phyloP scores from a whole-genome alignment of 2,888 invertebrate genomes.

The Metallyticus violacea region DNA sequence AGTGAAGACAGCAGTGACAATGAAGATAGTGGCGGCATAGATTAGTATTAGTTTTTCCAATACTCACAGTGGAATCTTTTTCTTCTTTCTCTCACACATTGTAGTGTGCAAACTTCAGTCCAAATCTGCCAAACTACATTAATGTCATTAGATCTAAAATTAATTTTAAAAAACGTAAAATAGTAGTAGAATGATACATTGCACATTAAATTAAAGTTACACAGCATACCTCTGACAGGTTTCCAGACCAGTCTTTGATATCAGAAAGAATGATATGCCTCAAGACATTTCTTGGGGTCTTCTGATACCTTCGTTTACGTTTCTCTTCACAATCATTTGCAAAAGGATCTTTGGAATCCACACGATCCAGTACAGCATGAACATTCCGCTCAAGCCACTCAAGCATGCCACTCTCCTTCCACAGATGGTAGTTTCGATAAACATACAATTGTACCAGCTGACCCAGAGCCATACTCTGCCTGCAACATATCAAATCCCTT shows the following conservation, averaged over 20 bases:
- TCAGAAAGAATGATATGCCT: conserved; percentile 71
- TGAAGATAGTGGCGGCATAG: too few relatives aligned
- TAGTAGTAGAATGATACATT: too few relatives aligned
- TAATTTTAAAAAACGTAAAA: too few relatives aligned
- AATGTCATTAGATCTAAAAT: too few relatives aligned
- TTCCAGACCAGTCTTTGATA: conserved; percentile 61
- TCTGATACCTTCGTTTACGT: conserved; percentile 59
- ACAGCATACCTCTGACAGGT: conserved; percentile 53
- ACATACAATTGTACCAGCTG: conserved; percentile 72
- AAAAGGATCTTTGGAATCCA: conserved; percentile 59
- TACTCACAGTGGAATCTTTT: too few relatives aligned
- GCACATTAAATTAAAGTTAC: too few relatives aligned
- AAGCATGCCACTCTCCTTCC: conserved; percentile 73
- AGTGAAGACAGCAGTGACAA: too few relatives aligned
- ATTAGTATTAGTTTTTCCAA: too few relatives aligned
- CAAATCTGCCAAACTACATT: too few relatives aligned
- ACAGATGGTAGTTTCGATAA: conserved; percentile 68
- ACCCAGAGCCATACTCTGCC: conserved; percentile 60
- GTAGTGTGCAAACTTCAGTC: too few relatives aligned
- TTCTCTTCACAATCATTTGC: conserved; percentile 61
- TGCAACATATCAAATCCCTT: too few relatives aligned
- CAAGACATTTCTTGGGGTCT: conserved; percentile 63
- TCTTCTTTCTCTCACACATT: too few relatives aligned
- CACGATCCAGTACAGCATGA: conserved; percentile 58
- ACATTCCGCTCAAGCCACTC: conserved; percentile 76